Percentiles rank a stretch among this genome's conserved stretches.
Evolutionary conservation across 2,888 invertebrate genomes (phyloP).

Genomic region (Balanococcus diminutus): DNA sequence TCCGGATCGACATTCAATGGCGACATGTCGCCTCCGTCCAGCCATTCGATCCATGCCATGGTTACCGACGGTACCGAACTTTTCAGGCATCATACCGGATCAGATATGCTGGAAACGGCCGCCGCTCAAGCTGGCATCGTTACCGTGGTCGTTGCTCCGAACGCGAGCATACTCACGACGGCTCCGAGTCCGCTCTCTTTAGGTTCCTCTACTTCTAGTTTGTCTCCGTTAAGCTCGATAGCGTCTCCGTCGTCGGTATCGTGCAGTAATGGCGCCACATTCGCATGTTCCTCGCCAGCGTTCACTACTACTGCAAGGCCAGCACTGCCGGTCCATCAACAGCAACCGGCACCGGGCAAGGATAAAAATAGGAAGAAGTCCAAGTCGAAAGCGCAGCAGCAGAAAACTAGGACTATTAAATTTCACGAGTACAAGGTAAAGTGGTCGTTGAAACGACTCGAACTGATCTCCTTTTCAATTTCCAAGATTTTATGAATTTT

Average conservation of each 20-base stretch:
- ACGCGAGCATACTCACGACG: constrained; percentile 56
- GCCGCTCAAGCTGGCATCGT: constrained; percentile 74
- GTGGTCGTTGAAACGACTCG: background rate
- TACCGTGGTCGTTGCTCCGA: constrained; percentile 67
- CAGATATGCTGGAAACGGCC: constrained; percentile 67
- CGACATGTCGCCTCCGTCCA: constrained; percentile 59
- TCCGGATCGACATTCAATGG: constrained; percentile 60
- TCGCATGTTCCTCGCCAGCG: constrained; percentile 56
- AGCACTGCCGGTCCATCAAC: constrained; percentile 59
- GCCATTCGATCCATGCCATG: constrained; percentile 54
- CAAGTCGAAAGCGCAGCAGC: constrained; percentile 75
- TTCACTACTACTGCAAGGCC: constrained; percentile 61
- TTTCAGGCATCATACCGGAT: constrained; percentile 56
- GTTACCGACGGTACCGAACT: constrained; percentile 53
- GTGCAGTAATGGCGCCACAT: constrained; percentile 53
- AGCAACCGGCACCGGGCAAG: constrained; percentile 68
- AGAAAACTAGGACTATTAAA: constrained; percentile 88
- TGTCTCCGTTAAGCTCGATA: constrained; percentile 63
- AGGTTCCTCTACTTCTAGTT: constrained; percentile 69
- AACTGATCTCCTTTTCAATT: background rate
- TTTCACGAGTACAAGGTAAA: constrained; percentile 87
- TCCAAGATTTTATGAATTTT: background rate
- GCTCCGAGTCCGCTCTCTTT: constrained; percentile 65
- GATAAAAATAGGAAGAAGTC: constrained; percentile 82
- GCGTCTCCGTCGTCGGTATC: constrained; percentile 61